A percentile compares a stretch with the other conserved stretches of the same genome.
These are phyloP conservation scores for Botrylloides violaceus DNA, from an alignment of 23 tunicate genomes.

Conservation along the genomic window DNA sequence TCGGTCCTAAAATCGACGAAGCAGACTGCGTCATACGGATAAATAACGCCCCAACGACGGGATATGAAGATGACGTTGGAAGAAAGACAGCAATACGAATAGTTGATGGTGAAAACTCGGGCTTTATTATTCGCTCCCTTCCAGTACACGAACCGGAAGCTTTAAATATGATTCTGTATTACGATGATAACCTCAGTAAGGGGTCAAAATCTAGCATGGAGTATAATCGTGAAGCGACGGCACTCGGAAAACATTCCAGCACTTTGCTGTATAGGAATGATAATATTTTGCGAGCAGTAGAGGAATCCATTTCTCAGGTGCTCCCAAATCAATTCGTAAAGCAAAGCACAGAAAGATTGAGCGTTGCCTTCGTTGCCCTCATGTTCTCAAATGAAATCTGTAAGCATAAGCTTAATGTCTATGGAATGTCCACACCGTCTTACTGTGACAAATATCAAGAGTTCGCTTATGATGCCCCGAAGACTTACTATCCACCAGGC, in stretches of 20 bases:
- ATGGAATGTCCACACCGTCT: slow-evolving; percentile 1
- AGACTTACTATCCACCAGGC: slow-evolving; percentile 10
- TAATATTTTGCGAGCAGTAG: not conserved
- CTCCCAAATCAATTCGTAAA: too few relatives aligned
- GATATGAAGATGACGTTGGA: slow-evolving; percentile 41
- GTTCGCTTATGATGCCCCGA: slow-evolving; percentile 5
- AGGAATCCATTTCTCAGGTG: not conserved
- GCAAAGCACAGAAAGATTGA: not conserved
- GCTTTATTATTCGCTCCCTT: not conserved
- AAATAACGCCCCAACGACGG: slow-evolving; percentile 22
- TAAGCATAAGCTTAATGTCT: not conserved
- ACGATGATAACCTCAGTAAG: not conserved
- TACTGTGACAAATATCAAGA: not conserved
- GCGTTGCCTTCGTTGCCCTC: not conserved
- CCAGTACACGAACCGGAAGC: not conserved
- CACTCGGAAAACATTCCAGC: not conserved
- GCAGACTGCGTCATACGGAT: slow-evolving; percentile 42
- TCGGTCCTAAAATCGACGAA: slow-evolving; percentile 22
- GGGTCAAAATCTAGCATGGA: not conserved
- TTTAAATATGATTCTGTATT: not conserved
- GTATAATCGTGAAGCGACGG: too few relatives aligned
- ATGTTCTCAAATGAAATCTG: slow-evolving; percentile 4
- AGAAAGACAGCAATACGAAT: slow-evolving; percentile 37
- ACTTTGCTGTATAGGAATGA: not conserved
- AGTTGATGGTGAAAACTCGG: not conserved